Evolutionary conservation across 2,113 vertebrate species (phyloP).

Genomic region (Perca flavescens): DNA sequence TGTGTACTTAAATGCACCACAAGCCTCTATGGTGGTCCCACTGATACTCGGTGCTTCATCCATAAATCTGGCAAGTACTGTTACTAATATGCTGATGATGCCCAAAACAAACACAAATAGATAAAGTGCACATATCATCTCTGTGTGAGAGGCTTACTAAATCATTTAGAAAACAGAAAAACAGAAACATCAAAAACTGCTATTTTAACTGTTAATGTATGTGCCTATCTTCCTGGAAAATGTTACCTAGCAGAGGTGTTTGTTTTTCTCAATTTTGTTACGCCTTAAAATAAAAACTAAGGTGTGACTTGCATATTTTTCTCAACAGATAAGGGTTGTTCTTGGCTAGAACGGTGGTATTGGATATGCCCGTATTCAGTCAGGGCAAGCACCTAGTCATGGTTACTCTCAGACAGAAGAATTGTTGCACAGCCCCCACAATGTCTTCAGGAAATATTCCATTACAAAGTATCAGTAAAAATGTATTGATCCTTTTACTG

Average conservation of each 20-base stretch:
- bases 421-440: not conserved
- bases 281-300: not conserved
- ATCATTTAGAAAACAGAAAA: not conserved
- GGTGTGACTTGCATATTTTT: not conserved
- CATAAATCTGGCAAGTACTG: not conserved
- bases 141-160: not conserved
- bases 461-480: not conserved
- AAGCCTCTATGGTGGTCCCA: too few species aligned
- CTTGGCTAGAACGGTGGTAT: not conserved
- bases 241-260: not conserved
- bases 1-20: not conserved
- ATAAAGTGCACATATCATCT: not conserved
- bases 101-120: not conserved
- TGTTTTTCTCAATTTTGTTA: not conserved
- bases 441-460: not conserved
- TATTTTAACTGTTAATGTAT: not conserved
- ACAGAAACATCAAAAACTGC: not conserved
- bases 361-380: not conserved
- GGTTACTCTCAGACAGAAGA: not conserved
- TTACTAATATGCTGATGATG: not conserved
- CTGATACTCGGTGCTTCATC: not conserved
- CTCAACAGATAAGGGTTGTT: slow-evolving; percentile 2
- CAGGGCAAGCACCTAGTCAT: not conserved
- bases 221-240: slow-evolving; percentile 6
- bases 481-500: not conserved